These are phyloP conservation scores for Caenorhabditis latens DNA, from an alignment of 1,140 invertebrate species.

Conservation along the genomic window DNA sequence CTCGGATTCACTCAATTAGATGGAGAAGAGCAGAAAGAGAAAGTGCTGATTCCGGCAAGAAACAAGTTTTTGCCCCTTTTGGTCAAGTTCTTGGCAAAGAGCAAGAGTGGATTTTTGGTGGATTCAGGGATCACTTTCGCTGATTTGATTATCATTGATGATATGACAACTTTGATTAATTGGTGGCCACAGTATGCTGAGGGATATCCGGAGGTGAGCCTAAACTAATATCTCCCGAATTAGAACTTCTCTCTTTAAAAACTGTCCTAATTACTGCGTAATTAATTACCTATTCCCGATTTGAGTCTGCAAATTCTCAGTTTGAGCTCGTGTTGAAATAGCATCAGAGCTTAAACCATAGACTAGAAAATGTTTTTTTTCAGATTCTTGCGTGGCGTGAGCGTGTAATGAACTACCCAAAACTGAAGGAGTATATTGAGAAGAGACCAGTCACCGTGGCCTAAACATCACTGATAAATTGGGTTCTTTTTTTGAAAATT, in stretches of 20 bases:
- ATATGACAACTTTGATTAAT: constrained; percentile 31
- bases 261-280: neutral
- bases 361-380: neutral
- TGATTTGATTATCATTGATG: constrained; percentile 41
- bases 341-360: too few species aligned
- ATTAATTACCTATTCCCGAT: neutral
- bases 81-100: neutral
- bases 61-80: constrained; percentile 29
- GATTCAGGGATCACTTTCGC: neutral
- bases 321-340: too few species aligned
- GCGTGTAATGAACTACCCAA: constrained; percentile 25
- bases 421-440: constrained; percentile 22
- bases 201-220: neutral
- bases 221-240: neutral
- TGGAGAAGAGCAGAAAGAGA: constrained; percentile 2
- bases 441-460: constrained; percentile 42
- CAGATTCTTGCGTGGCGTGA: constrained; percentile 30
- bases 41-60: constrained; percentile 44
- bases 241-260: neutral
- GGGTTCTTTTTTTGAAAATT: too few species aligned
- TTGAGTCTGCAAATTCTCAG: too few species aligned
- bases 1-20: constrained; percentile 8
- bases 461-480: neutral
- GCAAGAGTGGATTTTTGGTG: constrained; percentile 26
- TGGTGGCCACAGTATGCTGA: constrained; percentile 35